Base-by-base conservation (phyloP, 2,888 invertebrate genomes). In the Nowickia ferox region DNA sequence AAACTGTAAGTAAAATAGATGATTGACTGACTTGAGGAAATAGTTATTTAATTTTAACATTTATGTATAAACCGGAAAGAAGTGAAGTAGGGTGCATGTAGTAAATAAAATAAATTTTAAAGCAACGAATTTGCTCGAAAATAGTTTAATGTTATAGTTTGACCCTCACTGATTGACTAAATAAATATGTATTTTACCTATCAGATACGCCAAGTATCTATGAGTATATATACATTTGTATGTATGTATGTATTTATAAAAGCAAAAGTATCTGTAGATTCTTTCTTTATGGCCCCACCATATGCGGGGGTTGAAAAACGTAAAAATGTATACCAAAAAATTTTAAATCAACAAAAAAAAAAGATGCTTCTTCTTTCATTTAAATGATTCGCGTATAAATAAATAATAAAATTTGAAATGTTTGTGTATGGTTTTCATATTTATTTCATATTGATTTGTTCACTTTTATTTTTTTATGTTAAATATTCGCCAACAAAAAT, bases 91-190 rank as follows among this genome's bases (percentile, higher is more conserved):
- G 15, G 30, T 46, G 44, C 38, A 61, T 59, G 53, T 65, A 8
- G 13, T 22, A 10, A 19, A 15, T 6, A 68, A 30, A 66, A 42
- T n/a, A 42, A 42, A n/a, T 59, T 40, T n/a, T 11, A 10, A 42
- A 65, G 11, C 22, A 71, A 44, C 42, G 17, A 59, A 57, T 22
- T 44, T 51, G 63, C 44, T 46, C 17, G 55, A 75, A 75, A 74
- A 51, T 65, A 66, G 65, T 77, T 42, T 74, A 59, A 44, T 68
- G 44, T 65, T 66, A 61, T 79, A 76, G 57, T 69, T 65, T 83
- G 83, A 86, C 86, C 86, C 83, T 86, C 83, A 83, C 71, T 76
- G 83, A 83, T 76, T 79, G 83, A 76, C 55, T 44, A 30, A 79
- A 63, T 51, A 61, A 44, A 69, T 59, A n/a, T n/a, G n/a, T n/a